Evolutionary conservation across 1,140 invertebrate genomes (phyloP), one percentile per base, ranked within the genome.

Genomic region (Pseudoatta argentina): DNA sequence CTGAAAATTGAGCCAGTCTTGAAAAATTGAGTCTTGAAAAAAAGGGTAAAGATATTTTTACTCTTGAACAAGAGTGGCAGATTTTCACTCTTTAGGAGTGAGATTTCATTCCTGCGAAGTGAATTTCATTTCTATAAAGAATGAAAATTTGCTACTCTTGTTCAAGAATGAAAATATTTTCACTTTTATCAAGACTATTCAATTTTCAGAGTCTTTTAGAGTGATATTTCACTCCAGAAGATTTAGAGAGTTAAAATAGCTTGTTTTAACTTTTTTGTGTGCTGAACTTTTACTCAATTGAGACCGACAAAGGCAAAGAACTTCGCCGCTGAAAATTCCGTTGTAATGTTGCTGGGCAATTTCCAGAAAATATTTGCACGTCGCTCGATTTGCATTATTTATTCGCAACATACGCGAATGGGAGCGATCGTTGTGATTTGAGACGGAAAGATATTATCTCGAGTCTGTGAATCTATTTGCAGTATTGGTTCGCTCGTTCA

Each of bases 341-440:
- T 57, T 57, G 27, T 16, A 76, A 61, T 76, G 16, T 76, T 18
- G 27, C 5, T 24, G 30, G 3, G 59, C 18, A 48, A 57, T 81
- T 81, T n/a, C 44, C 4, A 66, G n/a, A 59, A 75, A 66, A 78
- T 78, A 66, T 66, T 78, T 78, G 24, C n/a, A 53, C 3, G 21
- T 64, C 10, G 64, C 8, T 18, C 10, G 21, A 30, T 8, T 77
- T 27, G 21, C 21, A 63, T 44, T 66, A 48, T 48, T 78, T 66
- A 64, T 63, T 16, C 10, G 21, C 12, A 27, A 39, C 14, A 10
- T 48, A 12, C 0, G 44, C 61, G 7, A 53, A 77, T 12, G 2
- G 12, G 57, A 78, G 16, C 55, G 21, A 61, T 76, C 10, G 21
- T 18, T 34, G 18, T 30, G n/a, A 66, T 30, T 7, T 24, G 76